phyloP scores from a whole-genome alignment of 2,888 invertebrate genomes.

The Mesochorus sp. region DNA sequence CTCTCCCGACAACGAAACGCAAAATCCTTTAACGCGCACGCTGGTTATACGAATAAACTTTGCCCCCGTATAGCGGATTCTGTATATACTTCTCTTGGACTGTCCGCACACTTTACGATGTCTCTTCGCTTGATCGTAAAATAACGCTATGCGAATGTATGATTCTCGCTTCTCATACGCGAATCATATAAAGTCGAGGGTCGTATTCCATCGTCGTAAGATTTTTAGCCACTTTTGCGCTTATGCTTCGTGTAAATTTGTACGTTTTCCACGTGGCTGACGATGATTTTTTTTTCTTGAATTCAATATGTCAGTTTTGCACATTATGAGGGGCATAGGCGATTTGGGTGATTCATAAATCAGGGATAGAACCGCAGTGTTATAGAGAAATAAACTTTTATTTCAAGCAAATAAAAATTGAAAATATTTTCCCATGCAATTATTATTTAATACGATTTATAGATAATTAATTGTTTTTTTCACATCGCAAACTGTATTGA shows the following conservation, averaged over 20 bases:
- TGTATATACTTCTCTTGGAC: constrained; percentile 27
- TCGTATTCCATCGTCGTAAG: constrained; percentile 1
- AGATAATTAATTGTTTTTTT: too few species aligned
- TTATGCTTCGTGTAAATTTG: constrained; percentile 37
- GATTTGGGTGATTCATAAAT: too few species aligned
- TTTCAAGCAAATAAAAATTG: too few species aligned
- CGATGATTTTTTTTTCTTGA: constrained; percentile 30
- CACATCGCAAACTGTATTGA: too few species aligned
- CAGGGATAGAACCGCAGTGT: too few species aligned
- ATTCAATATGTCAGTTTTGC: too few species aligned
- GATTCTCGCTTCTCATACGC: not conserved
- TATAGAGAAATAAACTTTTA: too few species aligned
- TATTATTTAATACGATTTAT: too few species aligned
- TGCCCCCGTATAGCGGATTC: constrained; percentile 8
- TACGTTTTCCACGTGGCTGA: constrained; percentile 62
- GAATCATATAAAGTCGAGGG: constrained; percentile 33
- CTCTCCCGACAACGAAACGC: constrained; percentile 25
- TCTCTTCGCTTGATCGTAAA: constrained; percentile 54
- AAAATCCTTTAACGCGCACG: constrained; percentile 34
- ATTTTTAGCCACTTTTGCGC: constrained; percentile 39
- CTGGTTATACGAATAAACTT: constrained; percentile 34
- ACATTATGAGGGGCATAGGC: too few species aligned
- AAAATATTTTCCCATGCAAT: too few species aligned
- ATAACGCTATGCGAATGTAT: constrained; percentile 10
- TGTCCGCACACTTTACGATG: constrained; percentile 45